Conservation (phyloP, 2,888 invertebrate genomes). For the Chrysolina americana region DNA sequence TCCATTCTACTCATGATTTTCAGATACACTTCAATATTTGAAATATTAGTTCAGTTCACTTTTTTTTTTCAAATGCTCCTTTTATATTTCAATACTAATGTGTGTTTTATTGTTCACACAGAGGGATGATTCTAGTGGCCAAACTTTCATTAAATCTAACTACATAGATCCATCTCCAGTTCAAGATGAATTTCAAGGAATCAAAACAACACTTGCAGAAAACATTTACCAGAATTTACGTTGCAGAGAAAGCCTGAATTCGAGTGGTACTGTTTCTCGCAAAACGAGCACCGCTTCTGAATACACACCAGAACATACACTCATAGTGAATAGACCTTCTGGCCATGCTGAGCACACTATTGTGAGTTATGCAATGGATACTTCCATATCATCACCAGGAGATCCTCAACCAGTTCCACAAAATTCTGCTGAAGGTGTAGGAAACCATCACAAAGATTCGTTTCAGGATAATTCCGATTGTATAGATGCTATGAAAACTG, state of each 20-base stretch:
- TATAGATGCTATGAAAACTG: conserved; percentile 59
- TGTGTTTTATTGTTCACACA: conserved; percentile 47
- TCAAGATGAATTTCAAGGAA: conserved; percentile 58
- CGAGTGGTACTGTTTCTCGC: conserved; percentile 70
- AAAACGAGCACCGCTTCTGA: conserved; percentile 75
- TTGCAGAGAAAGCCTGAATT: conserved; percentile 67
- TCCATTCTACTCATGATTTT: not conserved
- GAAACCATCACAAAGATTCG: conserved; percentile 34
- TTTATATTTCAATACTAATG: conserved; percentile 24
- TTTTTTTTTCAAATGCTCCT: not conserved
- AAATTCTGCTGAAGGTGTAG: conserved; percentile 30
- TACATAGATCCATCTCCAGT: conserved; percentile 51
- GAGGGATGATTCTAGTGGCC: conserved; percentile 63
- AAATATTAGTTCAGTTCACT: too few species aligned
- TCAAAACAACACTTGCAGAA: conserved; percentile 65
- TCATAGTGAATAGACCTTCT: conserved; percentile 58
- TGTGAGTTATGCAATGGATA: conserved; percentile 60
- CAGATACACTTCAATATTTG: not conserved
- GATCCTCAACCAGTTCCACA: conserved; percentile 38
- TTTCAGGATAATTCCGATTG: conserved; percentile 47
- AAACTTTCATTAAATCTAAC: conserved; percentile 56
- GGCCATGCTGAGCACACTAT: conserved; percentile 54
- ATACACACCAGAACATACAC: conserved; percentile 73
- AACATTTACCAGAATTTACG: conserved; percentile 63
- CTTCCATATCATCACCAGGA: conserved; percentile 54